Evolutionary conservation across 2,797 vertebrate genomes (phyloP), one percentile per base, ranked within the genome.

Genomic region (Phoeniculus purpureus): DNA sequence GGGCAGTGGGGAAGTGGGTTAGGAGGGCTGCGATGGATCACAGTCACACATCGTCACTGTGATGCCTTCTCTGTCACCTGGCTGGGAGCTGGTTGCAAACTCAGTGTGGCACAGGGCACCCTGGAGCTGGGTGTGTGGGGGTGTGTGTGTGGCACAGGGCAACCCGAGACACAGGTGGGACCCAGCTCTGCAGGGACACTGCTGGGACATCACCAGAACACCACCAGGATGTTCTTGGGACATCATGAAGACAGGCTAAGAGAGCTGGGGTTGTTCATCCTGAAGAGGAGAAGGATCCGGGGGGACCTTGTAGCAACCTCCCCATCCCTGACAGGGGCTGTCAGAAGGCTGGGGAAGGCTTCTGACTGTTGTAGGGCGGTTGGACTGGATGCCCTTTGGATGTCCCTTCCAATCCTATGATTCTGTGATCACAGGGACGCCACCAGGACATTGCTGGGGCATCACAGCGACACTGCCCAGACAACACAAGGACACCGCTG

Each of bases 1-100:
- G 3, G 93, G 95, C 89, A 96, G 88, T 82, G 94, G 93, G 92
- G 94, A 94, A 96, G 84, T 92, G 90, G 94, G 95, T 94, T 82
- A 94, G 22, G 59, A 92, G 75, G 3, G n/a, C 93, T 79, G 90
- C 0, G 3, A 2, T 2, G 47, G 72, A 85, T 94, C 50, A 68
- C 62, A 17, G 32, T 45, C 18, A 26, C 12, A 9, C 0, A 12
- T 43, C 54, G 74, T 73, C 90, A 86, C 17, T 1, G 1, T 50
- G 37, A 70, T 60, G 72, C 85, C 54, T 85, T 32, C 79, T 32
- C 43, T 31, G 52, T 55, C 85, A 60, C 40, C 62, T 21, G 7
- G 31, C 34, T 0, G 2, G 48, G 48, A 73, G 56, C 82, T 29
- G 29, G 4, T 66, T 43, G 32, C 55, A 91, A 67, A 31, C 12